Base-by-base conservation (phyloP, 2,888 invertebrate genomes). In the Lithophane leautieri region DNA sequence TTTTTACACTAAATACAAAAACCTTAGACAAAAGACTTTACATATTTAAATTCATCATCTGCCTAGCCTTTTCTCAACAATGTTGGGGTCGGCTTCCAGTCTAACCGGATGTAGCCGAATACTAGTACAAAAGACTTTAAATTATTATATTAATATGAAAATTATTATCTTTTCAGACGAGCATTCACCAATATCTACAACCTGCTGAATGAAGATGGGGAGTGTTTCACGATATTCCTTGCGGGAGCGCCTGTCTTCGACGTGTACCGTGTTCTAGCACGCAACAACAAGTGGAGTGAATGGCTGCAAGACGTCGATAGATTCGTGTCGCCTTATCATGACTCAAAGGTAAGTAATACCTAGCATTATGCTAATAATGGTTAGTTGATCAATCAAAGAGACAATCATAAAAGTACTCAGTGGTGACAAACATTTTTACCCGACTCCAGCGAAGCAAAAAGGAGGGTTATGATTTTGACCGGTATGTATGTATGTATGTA, bases 211-310 rank as follows among this genome's bases (percentile, higher is more conserved):
- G 97, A 97, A 0, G 97, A 97, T 8, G 98, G 98, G 3, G 97
- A 97, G 84, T 97, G 97, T 65, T 92, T 98, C 16, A 90, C 98
- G 14, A 97, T 97, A 56, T 98, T 98, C 86, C 91, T 98, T 28
- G 98, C 97, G 0, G 97, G 96, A 56, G 97, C 97, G 90, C 97
- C 97, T 0, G 97, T 98, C 8, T 98, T 97, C 89, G 97, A 97
- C 50, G 97, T 98, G 0, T 98, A 98, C 90, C 95, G 97, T 54
- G 94, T 94, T 28, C 91, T 98, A 75, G 95, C 97, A 0, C 85
- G 89, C n/a, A 89, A 86, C 44, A 83, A 85, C 2, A 96, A 96
- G 85, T 98, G 98, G 97, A 93, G 95, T 47, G 86, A 91, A 2
- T 98, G 98, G 90, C 97, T 98, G 96, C 94, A 96, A 90, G 97